phyloP scores from a whole-genome alignment of 2,888 invertebrate species.

The Cactoblastis cactorum region DNA sequence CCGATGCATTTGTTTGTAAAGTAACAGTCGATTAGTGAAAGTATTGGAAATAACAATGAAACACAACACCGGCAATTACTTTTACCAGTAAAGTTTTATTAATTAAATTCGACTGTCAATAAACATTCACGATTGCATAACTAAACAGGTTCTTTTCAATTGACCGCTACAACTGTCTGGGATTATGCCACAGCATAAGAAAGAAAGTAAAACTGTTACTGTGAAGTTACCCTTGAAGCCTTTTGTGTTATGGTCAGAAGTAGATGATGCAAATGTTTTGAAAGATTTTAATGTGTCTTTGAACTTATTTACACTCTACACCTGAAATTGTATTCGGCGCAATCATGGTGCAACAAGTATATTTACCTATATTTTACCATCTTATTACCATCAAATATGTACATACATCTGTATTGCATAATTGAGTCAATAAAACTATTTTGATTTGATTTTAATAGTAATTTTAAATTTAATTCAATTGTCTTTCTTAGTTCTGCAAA shows the following conservation, averaged over 20 bases:
- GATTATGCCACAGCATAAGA: background rate
- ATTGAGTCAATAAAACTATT: too few relatives aligned
- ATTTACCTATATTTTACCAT: too few relatives aligned
- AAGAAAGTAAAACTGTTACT: background rate
- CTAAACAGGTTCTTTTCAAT: background rate
- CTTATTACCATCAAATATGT: too few relatives aligned
- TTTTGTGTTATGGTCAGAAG: background rate
- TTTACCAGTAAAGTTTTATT: slow-evolving; percentile 5
- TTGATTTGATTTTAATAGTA: too few relatives aligned
- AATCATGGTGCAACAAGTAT: too few relatives aligned
- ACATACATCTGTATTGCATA: too few relatives aligned
- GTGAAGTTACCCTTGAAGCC: background rate
- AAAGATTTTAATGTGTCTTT: too few relatives aligned
- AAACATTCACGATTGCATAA: background rate
- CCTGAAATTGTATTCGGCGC: too few relatives aligned
- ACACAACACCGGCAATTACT: background rate
- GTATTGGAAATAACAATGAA: background rate
- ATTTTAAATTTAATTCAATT: too few relatives aligned
- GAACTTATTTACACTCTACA: too few relatives aligned
- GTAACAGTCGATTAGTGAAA: background rate
- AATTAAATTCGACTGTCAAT: slow-evolving; percentile 4
- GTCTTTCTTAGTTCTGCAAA: too few relatives aligned
- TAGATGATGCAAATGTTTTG: background rate
- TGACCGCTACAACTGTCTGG: background rate
- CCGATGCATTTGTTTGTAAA: background rate